Base-by-base conservation (phyloP, 2,888 invertebrate species). In the Acrobasis consociella region DNA sequence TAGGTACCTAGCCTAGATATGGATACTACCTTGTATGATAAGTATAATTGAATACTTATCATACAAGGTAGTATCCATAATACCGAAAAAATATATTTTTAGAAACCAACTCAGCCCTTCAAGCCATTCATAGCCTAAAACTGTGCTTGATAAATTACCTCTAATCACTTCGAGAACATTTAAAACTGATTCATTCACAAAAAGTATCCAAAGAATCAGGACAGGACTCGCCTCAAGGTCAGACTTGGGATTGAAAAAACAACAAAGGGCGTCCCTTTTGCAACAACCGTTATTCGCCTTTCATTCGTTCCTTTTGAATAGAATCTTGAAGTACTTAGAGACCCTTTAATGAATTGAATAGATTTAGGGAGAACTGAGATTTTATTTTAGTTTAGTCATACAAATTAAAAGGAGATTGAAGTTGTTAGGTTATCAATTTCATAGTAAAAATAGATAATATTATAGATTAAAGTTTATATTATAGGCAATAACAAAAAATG, bases 221-320 rank as follows among this genome's bases (percentile, higher is more conserved):
- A n/a, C 10, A 49, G 15, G 16, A n/a, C 52, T 60, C 51, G 9
- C 42, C 39, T 50, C 50, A 22, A 51, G 49, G 58, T 51, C 62
- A 51, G 56, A 51, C 51, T 51, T 62, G 22, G 58, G n/a, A 50
- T 42, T 62, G 16, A 51, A 60, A 55, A 60, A 51, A 60, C 60
- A 42, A 60, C 60, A 60, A 60, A 52, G 60, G 51, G 42, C 50
- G 63, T 50, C 60, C 49, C 63, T 51, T 60, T 60, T 51, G 51
- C 52, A 13, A 49, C 50, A 60, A 42, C 60, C 60, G 60, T 51
- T 52, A 60, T 51, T 51, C 52, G 51, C 58, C 31, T 22, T 59
- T 42, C 51, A 51, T 60, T 60, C 60, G 51, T n/a, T 60, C 52
- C 51, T 17, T 60, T 60, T 60, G 39, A 39, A 60, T 60, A 39